These are phyloP conservation scores for Cyanistes caeruleus DNA, from an alignment of 2,113 vertebrate genomes.

Conservation along the genomic window DNA sequence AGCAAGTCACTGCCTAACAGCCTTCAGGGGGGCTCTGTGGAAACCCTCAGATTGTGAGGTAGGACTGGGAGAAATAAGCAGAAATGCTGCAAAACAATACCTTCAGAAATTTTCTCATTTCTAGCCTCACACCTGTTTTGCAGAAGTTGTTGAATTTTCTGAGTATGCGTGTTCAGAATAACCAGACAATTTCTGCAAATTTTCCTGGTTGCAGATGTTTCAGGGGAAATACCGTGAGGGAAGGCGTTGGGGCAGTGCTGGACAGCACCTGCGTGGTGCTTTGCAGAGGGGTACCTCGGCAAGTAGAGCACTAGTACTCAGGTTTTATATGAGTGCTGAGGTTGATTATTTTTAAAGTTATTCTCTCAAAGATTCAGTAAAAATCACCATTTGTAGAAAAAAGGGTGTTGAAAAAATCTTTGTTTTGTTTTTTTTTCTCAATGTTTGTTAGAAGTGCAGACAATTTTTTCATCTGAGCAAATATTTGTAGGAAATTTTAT, in stretches of 20 bases:
- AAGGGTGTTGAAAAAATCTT: neutral
- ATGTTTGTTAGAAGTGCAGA: neutral
- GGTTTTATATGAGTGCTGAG: neutral
- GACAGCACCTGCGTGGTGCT: fast-evolving
- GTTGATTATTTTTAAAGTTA: neutral
- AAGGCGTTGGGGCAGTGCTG: neutral
- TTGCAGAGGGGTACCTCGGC: neutral
- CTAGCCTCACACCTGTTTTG: neutral
- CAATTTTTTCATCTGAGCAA: neutral
- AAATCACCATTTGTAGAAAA: neutral
- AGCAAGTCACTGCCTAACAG: neutral
- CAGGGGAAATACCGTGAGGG: fast-evolving
- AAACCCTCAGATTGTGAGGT: neutral
- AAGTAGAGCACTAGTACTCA: neutral
- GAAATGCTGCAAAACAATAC: neutral
- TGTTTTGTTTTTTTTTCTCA: neutral
- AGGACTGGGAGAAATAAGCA: neutral
- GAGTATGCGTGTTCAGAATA: neutral
- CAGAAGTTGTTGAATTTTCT: neutral
- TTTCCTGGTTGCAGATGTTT: neutral
- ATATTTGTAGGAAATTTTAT: neutral
- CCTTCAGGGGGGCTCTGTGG: neutral
- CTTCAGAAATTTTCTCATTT: neutral
- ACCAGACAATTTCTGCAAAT: neutral
- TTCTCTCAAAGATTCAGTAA: neutral